These are phyloP conservation scores for Crypturellus undulatus DNA, from an alignment of 2,113 vertebrate genomes.

Conservation along the genomic window DNA sequence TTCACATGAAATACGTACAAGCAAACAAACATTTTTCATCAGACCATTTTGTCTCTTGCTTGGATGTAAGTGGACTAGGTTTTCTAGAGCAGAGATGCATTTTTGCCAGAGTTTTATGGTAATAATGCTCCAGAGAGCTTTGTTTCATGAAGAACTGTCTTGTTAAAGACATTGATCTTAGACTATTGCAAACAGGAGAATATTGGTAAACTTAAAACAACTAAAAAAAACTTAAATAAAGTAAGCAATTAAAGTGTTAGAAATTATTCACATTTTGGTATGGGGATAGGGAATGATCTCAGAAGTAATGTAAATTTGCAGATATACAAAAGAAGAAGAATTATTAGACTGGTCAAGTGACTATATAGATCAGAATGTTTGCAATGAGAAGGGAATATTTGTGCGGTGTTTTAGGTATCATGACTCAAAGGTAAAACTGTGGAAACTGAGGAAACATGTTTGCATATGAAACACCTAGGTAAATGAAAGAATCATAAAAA, in stretches of 20 bases:
- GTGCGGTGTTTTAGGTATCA: neutral
- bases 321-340: neutral
- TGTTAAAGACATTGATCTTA: neutral
- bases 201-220: neutral
- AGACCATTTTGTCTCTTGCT: neutral
- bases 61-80: neutral
- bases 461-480: neutral
- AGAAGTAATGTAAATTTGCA: neutral
- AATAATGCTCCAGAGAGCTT: neutral
- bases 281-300: rapidly evolving
- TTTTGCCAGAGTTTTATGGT: neutral
- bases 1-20: neutral
- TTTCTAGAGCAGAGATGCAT: neutral
- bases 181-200: neutral
- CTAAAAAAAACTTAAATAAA: too few species aligned
- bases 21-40: neutral
- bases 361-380: rapidly evolving
- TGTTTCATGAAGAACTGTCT: neutral
- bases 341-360: neutral
- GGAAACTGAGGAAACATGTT: neutral
- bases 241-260: too few species aligned
- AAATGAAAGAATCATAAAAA: neutral
- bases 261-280: too few species aligned
- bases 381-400: neutral
- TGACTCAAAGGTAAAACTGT: neutral